Conservation (phyloP, 2,797 vertebrate species). For the Melanotaenia parkinsoni region DNA sequence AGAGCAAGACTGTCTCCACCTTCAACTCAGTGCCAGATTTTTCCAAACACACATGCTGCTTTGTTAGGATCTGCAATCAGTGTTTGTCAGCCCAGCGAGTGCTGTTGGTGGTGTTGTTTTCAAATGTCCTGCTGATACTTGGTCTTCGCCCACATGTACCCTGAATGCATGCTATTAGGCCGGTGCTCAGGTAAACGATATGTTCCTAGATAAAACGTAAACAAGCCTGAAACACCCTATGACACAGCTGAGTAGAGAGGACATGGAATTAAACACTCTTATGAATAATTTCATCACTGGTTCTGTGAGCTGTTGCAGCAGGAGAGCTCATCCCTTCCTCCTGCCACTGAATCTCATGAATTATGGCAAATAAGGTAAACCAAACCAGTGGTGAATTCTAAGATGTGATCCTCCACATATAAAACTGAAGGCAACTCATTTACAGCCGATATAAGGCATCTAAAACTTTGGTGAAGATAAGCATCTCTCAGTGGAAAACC, state of each 20-base stretch:
- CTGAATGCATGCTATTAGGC: constrained; percentile 74
- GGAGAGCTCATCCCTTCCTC: constrained; percentile 17
- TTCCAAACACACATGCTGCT: constrained; percentile 54
- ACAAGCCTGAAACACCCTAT: constrained; percentile 73
- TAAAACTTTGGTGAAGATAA: constrained; percentile 20
- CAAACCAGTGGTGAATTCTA: constrained; percentile 29
- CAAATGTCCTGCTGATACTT: constrained; percentile 72
- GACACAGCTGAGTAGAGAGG: constrained; percentile 63
- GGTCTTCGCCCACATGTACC: constrained; percentile 65
- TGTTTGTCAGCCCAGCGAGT: constrained; percentile 64
- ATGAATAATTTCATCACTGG: constrained; percentile 77
- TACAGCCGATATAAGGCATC: neutral
- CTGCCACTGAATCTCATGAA: constrained; percentile 56
- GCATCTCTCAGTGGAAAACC: constrained; percentile 24
- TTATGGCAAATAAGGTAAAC: constrained; percentile 20
- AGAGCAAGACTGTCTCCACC: constrained; percentile 46
- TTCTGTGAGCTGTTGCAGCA: constrained; percentile 55
- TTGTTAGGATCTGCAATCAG: constrained; percentile 49
- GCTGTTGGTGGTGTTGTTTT: constrained; percentile 84
- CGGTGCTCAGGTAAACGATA: constrained; percentile 82
- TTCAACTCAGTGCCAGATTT: constrained; percentile 49
- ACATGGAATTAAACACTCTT: constrained; percentile 67
- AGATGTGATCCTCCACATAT: constrained; percentile 1
- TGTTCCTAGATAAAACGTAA: constrained; percentile 80
- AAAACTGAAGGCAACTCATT: neutral